Conservation (phyloP, 2,888 invertebrate genomes). For the Amiota mariae region DNA sequence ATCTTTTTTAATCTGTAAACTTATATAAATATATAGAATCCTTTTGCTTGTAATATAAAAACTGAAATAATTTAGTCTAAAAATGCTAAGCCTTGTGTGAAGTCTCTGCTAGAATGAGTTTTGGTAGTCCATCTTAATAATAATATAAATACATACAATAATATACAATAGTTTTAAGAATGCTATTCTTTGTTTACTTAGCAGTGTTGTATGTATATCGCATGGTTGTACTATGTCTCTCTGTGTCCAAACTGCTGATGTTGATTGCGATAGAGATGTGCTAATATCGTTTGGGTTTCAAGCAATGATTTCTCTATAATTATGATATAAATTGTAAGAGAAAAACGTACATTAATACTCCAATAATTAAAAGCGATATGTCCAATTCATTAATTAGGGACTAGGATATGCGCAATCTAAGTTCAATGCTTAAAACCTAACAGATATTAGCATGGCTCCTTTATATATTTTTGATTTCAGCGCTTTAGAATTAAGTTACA, state of each 20-base stretch:
- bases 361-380: too few species aligned
- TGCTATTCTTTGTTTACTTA: slow-evolving; percentile 43
- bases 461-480: slow-evolving; percentile 39
- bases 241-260: slow-evolving; percentile 37
- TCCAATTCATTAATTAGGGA: background rate
- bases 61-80: background rate
- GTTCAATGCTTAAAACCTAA: slow-evolving; percentile 33
- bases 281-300: slow-evolving; percentile 59
- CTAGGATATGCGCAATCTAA: background rate
- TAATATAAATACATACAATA: too few species aligned
- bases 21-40: too few species aligned
- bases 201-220: slow-evolving; percentile 28
- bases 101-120: slow-evolving; percentile 26
- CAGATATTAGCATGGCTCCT: slow-evolving; percentile 46
- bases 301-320: slow-evolving; percentile 15
- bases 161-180: background rate
- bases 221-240: slow-evolving; percentile 42
- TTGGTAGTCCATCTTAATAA: background rate
- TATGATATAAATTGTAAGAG: background rate
- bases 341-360: too few species aligned
- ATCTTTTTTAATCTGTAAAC: too few species aligned
- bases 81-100: slow-evolving; percentile 26
- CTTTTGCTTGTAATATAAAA: too few species aligned
- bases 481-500: slow-evolving; percentile 35
- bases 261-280: slow-evolving; percentile 50